These are phyloP conservation scores for Psylliodes chrysocephalus DNA, from an alignment of 2,888 invertebrate genomes.

Conservation along the genomic window DNA sequence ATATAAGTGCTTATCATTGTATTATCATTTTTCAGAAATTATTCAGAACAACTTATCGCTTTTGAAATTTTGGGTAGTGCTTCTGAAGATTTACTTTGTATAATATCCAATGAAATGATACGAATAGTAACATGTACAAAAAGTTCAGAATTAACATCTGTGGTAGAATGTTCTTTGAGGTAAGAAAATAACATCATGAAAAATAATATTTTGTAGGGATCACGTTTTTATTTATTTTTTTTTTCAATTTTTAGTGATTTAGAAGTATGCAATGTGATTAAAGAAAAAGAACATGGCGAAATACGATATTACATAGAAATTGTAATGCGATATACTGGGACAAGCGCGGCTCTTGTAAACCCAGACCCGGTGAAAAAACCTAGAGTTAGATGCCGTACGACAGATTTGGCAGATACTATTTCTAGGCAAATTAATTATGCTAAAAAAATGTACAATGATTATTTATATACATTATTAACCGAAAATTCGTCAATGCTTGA, in stretches of 20 bases:
- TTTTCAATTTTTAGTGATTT: constrained; percentile 70
- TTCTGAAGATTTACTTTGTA: constrained; percentile 82
- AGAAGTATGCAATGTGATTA: constrained; percentile 72
- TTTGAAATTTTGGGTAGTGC: constrained; percentile 81
- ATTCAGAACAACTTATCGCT: constrained; percentile 82
- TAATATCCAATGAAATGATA: constrained; percentile 80
- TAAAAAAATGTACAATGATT: constrained; percentile 85
- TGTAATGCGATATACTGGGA: constrained; percentile 69
- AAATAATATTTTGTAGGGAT: background rate
- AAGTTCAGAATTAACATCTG: constrained; percentile 66
- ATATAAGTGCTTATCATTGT: background rate
- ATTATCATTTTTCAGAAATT: constrained; percentile 65
- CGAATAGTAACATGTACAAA: constrained; percentile 76
- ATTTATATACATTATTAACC: constrained; percentile 73
- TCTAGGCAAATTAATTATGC: constrained; percentile 90
- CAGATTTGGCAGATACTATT: constrained; percentile 75
- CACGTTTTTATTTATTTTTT: background rate
- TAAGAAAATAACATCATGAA: constrained; percentile 52
- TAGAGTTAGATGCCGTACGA: constrained; percentile 80
- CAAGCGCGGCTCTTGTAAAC: constrained; percentile 61
- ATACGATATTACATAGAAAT: constrained; percentile 77
- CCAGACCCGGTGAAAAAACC: constrained; percentile 73
- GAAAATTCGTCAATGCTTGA: constrained; percentile 53
- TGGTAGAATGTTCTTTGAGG: constrained; percentile 74
- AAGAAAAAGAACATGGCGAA: constrained; percentile 63